Percentiles rank a stretch among this genome's conserved stretches.
phyloP scores from a whole-genome alignment of 2,113 vertebrate genomes.

The Zosterops lateralis region DNA sequence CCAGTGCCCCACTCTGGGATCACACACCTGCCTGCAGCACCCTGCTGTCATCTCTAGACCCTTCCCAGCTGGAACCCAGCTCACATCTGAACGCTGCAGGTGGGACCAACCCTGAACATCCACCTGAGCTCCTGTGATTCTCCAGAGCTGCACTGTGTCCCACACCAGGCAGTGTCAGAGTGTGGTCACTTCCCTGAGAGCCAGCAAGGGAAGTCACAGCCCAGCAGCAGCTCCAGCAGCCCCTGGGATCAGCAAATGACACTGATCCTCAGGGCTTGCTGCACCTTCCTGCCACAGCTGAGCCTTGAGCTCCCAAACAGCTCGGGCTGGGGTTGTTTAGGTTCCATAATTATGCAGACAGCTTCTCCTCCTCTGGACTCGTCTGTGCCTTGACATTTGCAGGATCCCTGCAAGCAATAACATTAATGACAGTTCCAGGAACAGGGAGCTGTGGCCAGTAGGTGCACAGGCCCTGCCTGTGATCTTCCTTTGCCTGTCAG shows the following conservation, averaged over 20 bases:
- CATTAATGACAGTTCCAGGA: background rate
- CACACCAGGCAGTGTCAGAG: background rate
- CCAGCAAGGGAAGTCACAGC: background rate
- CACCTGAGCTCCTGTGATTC: no score
- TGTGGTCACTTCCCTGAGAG: accelerated
- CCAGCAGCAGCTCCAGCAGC: background rate
- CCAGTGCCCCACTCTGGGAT: background rate
- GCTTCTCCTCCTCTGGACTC: background rate
- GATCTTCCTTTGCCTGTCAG: background rate
- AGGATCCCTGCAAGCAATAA: background rate
- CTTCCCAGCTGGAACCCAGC: background rate
- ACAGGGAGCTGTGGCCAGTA: background rate
- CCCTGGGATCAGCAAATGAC: background rate
- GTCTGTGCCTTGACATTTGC: background rate
- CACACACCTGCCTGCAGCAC: background rate
- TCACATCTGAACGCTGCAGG: background rate
- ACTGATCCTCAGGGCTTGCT: background rate
- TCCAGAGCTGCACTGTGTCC: background rate
- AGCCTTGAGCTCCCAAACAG: background rate
- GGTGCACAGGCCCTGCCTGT: background rate
- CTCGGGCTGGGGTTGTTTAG: accelerated
- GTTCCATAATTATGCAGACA: background rate
- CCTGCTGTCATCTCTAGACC: background rate
- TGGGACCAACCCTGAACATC: background rate
- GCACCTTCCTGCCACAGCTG: background rate